Evolutionary conservation across 2,888 invertebrate species (phyloP).

Genomic region (Nomada hirtipes): DNA sequence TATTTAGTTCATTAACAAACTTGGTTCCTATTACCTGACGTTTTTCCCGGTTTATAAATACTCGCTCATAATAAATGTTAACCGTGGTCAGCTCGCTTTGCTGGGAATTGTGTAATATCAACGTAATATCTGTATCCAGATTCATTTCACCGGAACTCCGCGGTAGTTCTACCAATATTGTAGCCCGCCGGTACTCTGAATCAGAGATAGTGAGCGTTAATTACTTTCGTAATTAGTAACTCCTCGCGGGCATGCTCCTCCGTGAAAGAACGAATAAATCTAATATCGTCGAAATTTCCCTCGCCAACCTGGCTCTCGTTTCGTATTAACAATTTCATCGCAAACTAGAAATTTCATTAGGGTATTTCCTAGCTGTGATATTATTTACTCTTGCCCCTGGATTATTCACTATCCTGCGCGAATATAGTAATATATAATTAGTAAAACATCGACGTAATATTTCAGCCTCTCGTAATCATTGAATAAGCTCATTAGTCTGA

Average conservation of each 20-base stretch:
- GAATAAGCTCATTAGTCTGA: no score
- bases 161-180: slow-evolving; percentile 34
- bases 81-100: background rate
- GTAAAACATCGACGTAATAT: slow-evolving; percentile 6
- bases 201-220: slow-evolving; percentile 42
- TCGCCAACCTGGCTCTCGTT: background rate
- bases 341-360: background rate
- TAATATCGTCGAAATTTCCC: slow-evolving; percentile 17
- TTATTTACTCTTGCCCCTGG: background rate
- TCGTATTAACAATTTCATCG: background rate
- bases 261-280: slow-evolving; percentile 28
- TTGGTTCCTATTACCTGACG: no score
- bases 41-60: background rate
- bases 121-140: background rate
- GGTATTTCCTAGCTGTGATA: background rate
- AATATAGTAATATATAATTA: background rate
- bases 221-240: slow-evolving; percentile 52
- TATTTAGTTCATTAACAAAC: background rate
- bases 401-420: background rate
- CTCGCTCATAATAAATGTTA: background rate
- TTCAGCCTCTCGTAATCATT: background rate
- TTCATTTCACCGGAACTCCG: slow-evolving; percentile 19
- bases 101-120: background rate
- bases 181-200: slow-evolving; percentile 9
- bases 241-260: background rate